These are phyloP conservation scores for Rosalia funebris DNA, from an alignment of 2,888 invertebrate genomes.

Conservation along the genomic window DNA sequence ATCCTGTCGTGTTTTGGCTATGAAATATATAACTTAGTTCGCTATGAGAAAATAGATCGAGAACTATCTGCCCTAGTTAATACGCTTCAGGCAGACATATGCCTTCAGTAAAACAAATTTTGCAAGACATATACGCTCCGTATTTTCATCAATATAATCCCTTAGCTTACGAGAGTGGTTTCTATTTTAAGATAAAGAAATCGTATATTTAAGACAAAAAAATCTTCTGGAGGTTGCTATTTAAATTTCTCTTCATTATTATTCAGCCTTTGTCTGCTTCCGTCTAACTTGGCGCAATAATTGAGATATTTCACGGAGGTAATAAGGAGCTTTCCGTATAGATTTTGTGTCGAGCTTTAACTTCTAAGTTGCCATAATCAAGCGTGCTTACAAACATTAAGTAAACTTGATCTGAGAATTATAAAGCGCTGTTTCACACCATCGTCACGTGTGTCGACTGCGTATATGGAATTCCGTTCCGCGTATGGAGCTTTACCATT, in stretches of 20 bases:
- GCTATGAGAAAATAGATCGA: too few relatives aligned
- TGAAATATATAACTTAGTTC: too few relatives aligned
- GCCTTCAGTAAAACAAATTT: too few relatives aligned
- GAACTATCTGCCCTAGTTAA: too few relatives aligned
- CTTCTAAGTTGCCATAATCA: slow-evolving; percentile 14
- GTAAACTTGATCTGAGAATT: slow-evolving; percentile 22
- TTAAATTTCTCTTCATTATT: background rate
- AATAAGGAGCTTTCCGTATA: slow-evolving; percentile 14
- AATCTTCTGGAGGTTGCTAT: background rate
- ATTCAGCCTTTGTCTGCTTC: background rate
- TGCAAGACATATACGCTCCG: too few relatives aligned
- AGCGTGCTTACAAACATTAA: slow-evolving; percentile 22
- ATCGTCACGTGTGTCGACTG: background rate
- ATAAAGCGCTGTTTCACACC: slow-evolving; percentile 11
- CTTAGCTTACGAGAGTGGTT: too few relatives aligned
- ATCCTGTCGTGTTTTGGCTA: too few relatives aligned
- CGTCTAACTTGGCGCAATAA: background rate
- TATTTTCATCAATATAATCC: too few relatives aligned
- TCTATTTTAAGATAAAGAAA: too few relatives aligned
- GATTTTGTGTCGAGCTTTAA: slow-evolving; percentile 15
- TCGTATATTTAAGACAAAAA: too few relatives aligned
- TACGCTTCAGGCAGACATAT: too few relatives aligned
- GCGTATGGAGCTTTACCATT: too few relatives aligned
- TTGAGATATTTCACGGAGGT: background rate
- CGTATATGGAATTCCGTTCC: slow-evolving; percentile 8